Evolutionary conservation across 2,113 vertebrate species (phyloP).

Genomic region (Nerophis lumbriciformis): DNA sequence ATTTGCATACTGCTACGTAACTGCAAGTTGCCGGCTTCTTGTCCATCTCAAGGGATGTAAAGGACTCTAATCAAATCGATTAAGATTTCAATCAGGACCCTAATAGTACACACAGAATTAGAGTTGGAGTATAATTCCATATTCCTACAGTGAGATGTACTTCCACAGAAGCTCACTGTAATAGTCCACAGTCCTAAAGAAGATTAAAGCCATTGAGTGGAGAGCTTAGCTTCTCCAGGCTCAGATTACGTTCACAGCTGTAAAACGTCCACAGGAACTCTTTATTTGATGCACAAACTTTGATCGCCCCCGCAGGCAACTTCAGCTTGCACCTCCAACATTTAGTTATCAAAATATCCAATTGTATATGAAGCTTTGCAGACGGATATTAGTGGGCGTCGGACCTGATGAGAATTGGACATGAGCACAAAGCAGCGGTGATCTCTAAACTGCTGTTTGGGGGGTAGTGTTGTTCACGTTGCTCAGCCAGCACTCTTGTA

Average conservation of each 20-base stretch:
- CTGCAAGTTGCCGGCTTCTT: too few species aligned
- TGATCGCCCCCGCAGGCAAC: neutral
- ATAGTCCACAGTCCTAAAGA: conserved; percentile 38
- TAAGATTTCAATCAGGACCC: neutral
- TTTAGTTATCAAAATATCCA: neutral
- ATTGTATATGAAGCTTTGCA: neutral
- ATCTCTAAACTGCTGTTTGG: conserved; percentile 31
- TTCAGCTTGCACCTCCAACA: neutral
- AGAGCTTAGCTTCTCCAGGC: conserved; percentile 31
- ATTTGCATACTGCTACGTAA: too few species aligned
- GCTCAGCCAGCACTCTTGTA: neutral
- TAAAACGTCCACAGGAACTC: conserved; percentile 16
- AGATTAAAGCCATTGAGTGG: conserved; percentile 42
- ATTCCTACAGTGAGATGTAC: conserved; percentile 11
- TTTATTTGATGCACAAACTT: neutral
- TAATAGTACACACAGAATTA: neutral
- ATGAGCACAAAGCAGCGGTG: conserved; percentile 19
- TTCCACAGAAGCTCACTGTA: conserved; percentile 29
- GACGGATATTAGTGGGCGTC: conserved; percentile 8
- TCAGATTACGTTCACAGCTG: conserved; percentile 31
- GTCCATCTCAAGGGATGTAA: neutral
- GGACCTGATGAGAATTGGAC: conserved; percentile 13
- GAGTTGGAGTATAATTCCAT: conserved; percentile 9
- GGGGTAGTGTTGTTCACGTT: too few species aligned
- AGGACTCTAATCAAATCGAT: neutral